These are phyloP conservation scores for Oligia strigilis DNA, from an alignment of 2,888 invertebrate species.

Conservation along the genomic window DNA sequence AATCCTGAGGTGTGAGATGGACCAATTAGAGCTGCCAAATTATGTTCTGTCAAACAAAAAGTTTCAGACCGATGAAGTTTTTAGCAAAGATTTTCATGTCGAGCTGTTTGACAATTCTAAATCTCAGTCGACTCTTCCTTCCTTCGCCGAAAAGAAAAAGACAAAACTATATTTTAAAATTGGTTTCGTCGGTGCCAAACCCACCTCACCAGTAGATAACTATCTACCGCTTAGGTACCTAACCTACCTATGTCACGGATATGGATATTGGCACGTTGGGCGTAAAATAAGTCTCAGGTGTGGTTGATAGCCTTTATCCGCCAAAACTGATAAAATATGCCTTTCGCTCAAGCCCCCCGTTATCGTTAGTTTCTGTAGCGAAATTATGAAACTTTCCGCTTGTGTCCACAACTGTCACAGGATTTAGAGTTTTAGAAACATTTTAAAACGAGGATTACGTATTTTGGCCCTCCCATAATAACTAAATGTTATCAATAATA, in stretches of 20 bases:
- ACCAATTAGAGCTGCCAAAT: not conserved
- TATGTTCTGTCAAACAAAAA: not conserved
- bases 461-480: not conserved
- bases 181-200: conserved; percentile 5
- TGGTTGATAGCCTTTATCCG: conserved; percentile 88
- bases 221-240: conserved; percentile 45
- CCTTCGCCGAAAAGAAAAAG: not conserved
- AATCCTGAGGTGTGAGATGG: not conserved
- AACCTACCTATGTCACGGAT: conserved; percentile 70
- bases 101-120: not conserved
- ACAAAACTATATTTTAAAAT: conserved; percentile 2
- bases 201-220: conserved; percentile 17
- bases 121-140: not conserved
- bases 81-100: not conserved
- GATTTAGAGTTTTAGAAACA: conserved; percentile 35
- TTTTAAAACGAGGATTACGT: conserved; percentile 23
- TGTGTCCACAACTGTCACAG: conserved; percentile 37
- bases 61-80: not conserved
- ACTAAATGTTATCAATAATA: conserved; percentile 33
- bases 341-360: conserved; percentile 76
- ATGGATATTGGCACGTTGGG: conserved; percentile 85
- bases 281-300: conserved; percentile 90
- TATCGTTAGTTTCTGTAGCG: conserved; percentile 77
- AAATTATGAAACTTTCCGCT: conserved; percentile 75
- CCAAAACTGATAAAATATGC: conserved; percentile 88